phyloP scores from a whole-genome alignment of 1,140 invertebrate genomes.

The Panagrolaimus sp. region DNA sequence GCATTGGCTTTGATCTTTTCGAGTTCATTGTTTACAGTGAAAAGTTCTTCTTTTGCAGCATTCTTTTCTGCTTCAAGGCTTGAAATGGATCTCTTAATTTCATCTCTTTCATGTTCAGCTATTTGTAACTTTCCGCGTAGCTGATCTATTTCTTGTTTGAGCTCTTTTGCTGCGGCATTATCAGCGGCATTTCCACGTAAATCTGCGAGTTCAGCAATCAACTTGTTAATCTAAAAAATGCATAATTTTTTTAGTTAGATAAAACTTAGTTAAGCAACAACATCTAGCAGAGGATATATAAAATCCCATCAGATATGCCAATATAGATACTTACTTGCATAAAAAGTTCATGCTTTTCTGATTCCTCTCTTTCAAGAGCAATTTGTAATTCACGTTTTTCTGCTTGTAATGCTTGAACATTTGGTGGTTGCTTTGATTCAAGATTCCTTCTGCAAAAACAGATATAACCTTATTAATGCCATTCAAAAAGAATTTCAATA shows the following conservation, averaged over 20 bases:
- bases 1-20: slow-evolving; percentile 8
- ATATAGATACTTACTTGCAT: slow-evolving; percentile 15
- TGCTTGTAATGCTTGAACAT: slow-evolving; percentile 20
- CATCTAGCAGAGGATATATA: no score
- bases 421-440: neutral
- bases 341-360: slow-evolving; percentile 28
- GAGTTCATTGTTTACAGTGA: slow-evolving; percentile 15
- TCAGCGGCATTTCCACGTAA: neutral
- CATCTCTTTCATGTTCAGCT: slow-evolving; percentile 14
- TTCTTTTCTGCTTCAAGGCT: neutral
- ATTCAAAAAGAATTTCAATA: no score
- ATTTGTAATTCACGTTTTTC: slow-evolving; percentile 23
- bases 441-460: slow-evolving; percentile 1
- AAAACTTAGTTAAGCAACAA: no score
- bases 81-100: neutral
- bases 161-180: neutral
- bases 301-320: neutral
- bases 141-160: slow-evolving; percentile 14
- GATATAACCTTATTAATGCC: no score
- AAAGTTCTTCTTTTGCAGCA: slow-evolving; percentile 11
- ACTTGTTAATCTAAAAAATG: slow-evolving; percentile 22
- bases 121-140: slow-evolving; percentile 4
- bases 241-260: no score
- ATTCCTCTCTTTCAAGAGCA: slow-evolving; percentile 27
- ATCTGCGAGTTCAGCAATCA: slow-evolving; percentile 26